These are phyloP conservation scores for Percopsis transmontana DNA, from an alignment of 2,113 vertebrate genomes.

Conservation along the genomic window DNA sequence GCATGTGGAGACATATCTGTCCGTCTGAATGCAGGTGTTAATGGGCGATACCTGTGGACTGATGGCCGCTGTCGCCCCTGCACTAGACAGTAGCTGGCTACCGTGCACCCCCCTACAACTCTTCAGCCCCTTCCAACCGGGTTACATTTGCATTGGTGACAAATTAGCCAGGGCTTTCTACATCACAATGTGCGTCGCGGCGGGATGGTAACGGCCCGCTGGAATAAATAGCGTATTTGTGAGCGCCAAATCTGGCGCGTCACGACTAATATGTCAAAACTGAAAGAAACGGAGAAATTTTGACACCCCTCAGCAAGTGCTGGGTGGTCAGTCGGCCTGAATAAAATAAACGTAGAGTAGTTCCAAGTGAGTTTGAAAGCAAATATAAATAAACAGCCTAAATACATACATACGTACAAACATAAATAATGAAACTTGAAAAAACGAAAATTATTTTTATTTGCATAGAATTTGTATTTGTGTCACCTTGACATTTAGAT, in stretches of 20 bases:
- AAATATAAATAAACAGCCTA: background rate
- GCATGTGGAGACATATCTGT: slow-evolving; percentile 39
- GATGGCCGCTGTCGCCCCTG: slow-evolving; percentile 22
- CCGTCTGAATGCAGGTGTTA: slow-evolving; percentile 39
- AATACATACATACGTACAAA: background rate
- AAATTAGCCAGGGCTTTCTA: slow-evolving; percentile 32
- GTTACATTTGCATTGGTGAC: slow-evolving; percentile 36
- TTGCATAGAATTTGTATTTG: too few relatives aligned
- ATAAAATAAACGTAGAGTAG: slow-evolving; percentile 1
- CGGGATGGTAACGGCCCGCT: slow-evolving; percentile 13
- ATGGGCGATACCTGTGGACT: slow-evolving; percentile 26
- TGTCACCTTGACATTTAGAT: too few relatives aligned
- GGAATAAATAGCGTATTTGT: slow-evolving; percentile 10
- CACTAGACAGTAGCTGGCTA: slow-evolving; percentile 1
- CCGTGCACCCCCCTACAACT: background rate
- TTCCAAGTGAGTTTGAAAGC: background rate
- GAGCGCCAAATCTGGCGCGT: slow-evolving; percentile 19
- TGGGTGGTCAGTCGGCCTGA: slow-evolving; percentile 1
- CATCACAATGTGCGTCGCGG: slow-evolving; percentile 29
- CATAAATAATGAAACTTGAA: too few relatives aligned
- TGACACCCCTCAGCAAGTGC: background rate
- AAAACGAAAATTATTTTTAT: too few relatives aligned
- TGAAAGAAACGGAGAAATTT: slow-evolving; percentile 4
- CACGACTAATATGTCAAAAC: slow-evolving; percentile 11
- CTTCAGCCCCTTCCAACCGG: background rate